Percentiles rank a stretch among this genome's conserved stretches.
Evolutionary conservation across 1,140 invertebrate genomes (phyloP).

Genomic region (Battus philenor): DNA sequence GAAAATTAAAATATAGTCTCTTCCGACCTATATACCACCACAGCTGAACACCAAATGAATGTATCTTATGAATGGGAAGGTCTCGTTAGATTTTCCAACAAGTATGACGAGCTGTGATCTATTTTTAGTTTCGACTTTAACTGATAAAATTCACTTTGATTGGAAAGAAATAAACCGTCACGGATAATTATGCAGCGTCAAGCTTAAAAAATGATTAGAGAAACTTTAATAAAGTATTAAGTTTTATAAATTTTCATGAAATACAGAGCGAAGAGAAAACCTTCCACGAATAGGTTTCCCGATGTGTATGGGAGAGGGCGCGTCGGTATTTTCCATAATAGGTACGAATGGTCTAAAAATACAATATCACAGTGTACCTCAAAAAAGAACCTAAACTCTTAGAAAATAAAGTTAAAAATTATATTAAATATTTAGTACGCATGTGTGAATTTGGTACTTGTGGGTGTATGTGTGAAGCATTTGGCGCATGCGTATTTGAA

Average conservation of each 20-base stretch:
- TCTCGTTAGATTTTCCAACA: constrained; percentile 46
- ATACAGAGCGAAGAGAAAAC: constrained; percentile 57
- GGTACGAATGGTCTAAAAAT: constrained; percentile 71
- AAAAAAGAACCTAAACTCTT: constrained; percentile 24
- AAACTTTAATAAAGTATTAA: constrained; percentile 23
- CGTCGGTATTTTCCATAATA: constrained; percentile 56
- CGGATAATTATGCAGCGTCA: constrained; percentile 15
- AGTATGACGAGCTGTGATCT: constrained; percentile 47
- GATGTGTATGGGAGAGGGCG: constrained; percentile 71
- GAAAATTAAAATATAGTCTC: constrained; percentile 20
- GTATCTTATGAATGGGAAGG: constrained; percentile 66
- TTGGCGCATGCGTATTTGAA: constrained; percentile 52
- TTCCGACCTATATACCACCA: constrained; percentile 37
- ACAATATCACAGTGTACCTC: constrained; percentile 26
- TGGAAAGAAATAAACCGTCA: constrained; percentile 19
- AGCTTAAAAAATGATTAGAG: not conserved
- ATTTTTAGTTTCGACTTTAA: constrained; percentile 52
- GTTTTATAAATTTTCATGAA: constrained; percentile 51
- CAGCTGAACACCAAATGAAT: constrained; percentile 57
- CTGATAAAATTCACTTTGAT: constrained; percentile 18
- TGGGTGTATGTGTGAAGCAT: constrained; percentile 37
- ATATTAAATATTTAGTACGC: constrained; percentile 13
- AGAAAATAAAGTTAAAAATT: constrained; percentile 19
- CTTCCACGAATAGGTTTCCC: constrained; percentile 55
- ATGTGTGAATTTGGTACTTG: constrained; percentile 23